These are phyloP conservation scores for Fregetta grallaria DNA, from an alignment of 2,113 vertebrate species.

Conservation along the genomic window DNA sequence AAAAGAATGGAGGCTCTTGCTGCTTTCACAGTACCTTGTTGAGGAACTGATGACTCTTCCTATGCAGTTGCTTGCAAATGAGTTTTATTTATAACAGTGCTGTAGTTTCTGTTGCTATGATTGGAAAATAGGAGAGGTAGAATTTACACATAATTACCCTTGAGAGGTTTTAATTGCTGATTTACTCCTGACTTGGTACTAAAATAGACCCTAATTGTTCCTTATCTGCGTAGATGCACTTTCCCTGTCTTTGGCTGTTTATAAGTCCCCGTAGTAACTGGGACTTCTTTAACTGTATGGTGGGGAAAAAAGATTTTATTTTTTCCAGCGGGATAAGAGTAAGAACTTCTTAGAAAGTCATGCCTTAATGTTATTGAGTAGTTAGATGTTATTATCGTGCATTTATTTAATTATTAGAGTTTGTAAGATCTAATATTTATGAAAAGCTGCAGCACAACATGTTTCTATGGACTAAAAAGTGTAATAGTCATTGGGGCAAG, in stretches of 20 bases:
- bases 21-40: neutral
- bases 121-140: constrained; percentile 50
- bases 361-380: neutral
- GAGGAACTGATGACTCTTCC: neutral
- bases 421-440: neutral
- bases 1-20: neutral
- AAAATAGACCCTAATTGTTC: constrained; percentile 59
- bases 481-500: neutral
- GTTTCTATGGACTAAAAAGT: neutral
- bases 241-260: constrained; percentile 19
- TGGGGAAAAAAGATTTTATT: neutral
- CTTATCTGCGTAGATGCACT: constrained; percentile 13
- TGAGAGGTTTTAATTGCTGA: constrained; percentile 42
- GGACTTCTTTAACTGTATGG: neutral
- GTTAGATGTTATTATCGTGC: neutral
- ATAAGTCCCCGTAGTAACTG: neutral
- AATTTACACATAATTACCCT: constrained; percentile 40
- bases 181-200: constrained; percentile 31
- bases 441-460: neutral
- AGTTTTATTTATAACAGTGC: constrained; percentile 53
- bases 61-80: constrained; percentile 27
- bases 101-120: constrained; percentile 61
- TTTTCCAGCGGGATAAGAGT: neutral
- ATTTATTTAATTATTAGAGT: neutral
- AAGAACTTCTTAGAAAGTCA: neutral